These are phyloP conservation scores for Hymenopus coronatus DNA, from an alignment of 2,888 invertebrate species.

Conservation along the genomic window DNA sequence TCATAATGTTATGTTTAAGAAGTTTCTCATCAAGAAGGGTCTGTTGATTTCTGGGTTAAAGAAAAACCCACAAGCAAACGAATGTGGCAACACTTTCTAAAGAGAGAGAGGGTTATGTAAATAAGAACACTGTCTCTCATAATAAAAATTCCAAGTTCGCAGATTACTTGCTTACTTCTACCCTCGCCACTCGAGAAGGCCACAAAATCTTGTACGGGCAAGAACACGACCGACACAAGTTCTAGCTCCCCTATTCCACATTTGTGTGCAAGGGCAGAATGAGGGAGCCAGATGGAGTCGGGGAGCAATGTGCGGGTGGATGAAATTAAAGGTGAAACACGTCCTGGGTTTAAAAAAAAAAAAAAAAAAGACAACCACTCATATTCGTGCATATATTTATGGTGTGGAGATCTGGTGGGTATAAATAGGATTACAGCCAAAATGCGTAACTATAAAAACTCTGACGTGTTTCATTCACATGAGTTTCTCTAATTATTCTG, in stretches of 20 bases:
- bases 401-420: no score
- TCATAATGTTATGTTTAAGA: no score
- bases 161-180: background rate
- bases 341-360: background rate
- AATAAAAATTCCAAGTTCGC: background rate
- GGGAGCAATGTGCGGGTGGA: background rate
- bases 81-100: background rate
- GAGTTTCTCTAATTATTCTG: no score
- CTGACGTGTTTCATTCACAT: no score
- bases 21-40: no score
- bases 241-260: background rate
- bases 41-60: background rate
- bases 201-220: background rate
- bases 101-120: background rate
- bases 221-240: background rate
- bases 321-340: background rate
- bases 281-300: background rate
- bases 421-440: no score
- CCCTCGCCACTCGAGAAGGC: background rate
- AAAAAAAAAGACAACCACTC: background rate
- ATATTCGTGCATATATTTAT: no score
- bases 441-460: no score
- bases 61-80: background rate
- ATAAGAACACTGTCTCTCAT: background rate
- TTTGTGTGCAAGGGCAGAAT: background rate